Conservation (phyloP, 2,888 invertebrate genomes). For the Drosophila mulleri region DNA sequence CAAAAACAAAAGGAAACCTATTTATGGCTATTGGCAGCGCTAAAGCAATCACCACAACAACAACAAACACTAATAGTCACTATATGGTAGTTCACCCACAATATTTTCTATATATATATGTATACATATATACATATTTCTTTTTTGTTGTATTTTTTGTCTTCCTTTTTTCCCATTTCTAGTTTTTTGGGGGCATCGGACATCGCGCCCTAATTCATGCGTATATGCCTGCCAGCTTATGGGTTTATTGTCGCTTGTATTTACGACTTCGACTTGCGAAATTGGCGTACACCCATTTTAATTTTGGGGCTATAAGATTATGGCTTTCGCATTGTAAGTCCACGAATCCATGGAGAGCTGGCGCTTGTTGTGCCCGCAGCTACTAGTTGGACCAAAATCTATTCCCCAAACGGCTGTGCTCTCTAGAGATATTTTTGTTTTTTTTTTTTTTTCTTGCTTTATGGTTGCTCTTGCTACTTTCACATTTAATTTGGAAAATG, state of each 20-base stretch:
- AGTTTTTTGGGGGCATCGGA: slow-evolving; percentile 4
- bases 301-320: slow-evolving; percentile 73
- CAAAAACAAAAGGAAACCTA: slow-evolving; percentile 53
- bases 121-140: slow-evolving; percentile 31
- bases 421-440: background rate
- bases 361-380: slow-evolving; percentile 20
- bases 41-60: slow-evolving; percentile 67
- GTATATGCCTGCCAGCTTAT: slow-evolving; percentile 70
- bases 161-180: slow-evolving; percentile 1
- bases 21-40: slow-evolving; percentile 74
- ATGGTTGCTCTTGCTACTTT: background rate
- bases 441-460: background rate
- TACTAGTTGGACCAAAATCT: slow-evolving; percentile 13
- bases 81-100: slow-evolving; percentile 40
- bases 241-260: slow-evolving; percentile 75
- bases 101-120: slow-evolving; percentile 48
- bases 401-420: background rate
- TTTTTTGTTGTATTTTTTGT: slow-evolving; percentile 1
- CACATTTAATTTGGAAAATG: background rate
- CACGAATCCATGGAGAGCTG: slow-evolving; percentile 28
- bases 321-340: slow-evolving; percentile 59
- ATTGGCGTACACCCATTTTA: slow-evolving; percentile 78
- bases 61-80: slow-evolving; percentile 53
- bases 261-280: slow-evolving; percentile 72
- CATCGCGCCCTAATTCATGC: slow-evolving; percentile 51